These are phyloP conservation scores for Agonopterix arenella DNA, from an alignment of 2,888 invertebrate genomes.

Conservation along the genomic window DNA sequence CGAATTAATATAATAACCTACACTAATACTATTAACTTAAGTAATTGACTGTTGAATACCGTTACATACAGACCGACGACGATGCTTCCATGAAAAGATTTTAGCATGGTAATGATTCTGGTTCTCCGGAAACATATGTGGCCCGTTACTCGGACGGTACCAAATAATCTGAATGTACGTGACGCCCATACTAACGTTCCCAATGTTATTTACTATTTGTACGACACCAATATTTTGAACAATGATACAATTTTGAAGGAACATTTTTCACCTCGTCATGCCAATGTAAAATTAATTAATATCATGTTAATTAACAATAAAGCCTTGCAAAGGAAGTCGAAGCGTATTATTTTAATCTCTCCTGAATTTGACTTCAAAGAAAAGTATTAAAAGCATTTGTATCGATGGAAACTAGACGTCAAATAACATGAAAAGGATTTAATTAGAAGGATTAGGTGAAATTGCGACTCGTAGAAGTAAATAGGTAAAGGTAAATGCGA, in stretches of 20 bases:
- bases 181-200: slow-evolving; percentile 42
- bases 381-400: slow-evolving; percentile 11
- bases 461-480: background rate
- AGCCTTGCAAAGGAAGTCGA: background rate
- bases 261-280: no score
- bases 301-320: no score
- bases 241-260: no score
- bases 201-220: slow-evolving; percentile 13
- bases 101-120: slow-evolving; percentile 40
- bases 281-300: no score
- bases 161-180: slow-evolving; percentile 44
- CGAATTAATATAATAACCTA: background rate
- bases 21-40: background rate
- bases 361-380: slow-evolving; percentile 8
- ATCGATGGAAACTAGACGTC: slow-evolving; percentile 11
- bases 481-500: slow-evolving; percentile 14
- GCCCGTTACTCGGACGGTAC: slow-evolving; percentile 54
- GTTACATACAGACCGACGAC: slow-evolving; percentile 26
- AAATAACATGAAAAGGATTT: slow-evolving; percentile 11
- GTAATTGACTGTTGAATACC: slow-evolving; percentile 18
- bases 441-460: slow-evolving; percentile 2
- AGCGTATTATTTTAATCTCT: slow-evolving; percentile 9
- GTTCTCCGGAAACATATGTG: slow-evolving; percentile 42
- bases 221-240: background rate
- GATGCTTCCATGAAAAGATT: slow-evolving; percentile 32